A percentile compares a stretch with the other conserved stretches of the same genome.
These are phyloP conservation scores for Schlechtendalia chinensis DNA, from an alignment of 1,140 invertebrate genomes.

Conservation along the genomic window DNA sequence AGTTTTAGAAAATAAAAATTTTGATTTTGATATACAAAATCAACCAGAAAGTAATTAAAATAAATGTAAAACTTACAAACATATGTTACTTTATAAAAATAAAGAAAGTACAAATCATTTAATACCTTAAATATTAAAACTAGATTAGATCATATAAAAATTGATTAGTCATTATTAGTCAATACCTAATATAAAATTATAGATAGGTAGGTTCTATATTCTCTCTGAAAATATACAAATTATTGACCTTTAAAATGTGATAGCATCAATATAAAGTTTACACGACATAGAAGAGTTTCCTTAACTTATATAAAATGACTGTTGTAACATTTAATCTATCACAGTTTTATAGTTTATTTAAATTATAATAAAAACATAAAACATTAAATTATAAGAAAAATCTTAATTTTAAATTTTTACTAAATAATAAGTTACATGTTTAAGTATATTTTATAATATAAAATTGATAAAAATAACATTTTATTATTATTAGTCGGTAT, in stretches of 20 bases:
- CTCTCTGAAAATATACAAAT: neutral
- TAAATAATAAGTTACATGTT: too few species aligned
- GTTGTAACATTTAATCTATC: slow-evolving; percentile 10
- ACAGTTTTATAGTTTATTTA: neutral
- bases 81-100: neutral
- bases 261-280: neutral
- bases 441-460: too few species aligned
- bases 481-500: too few species aligned
- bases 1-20: slow-evolving; percentile 11
- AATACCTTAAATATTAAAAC: neutral
- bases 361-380: neutral
- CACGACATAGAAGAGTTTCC: neutral
- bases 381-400: too few species aligned
- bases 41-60: slow-evolving; percentile 21
- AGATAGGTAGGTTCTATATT: neutral
- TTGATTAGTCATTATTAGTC: neutral
- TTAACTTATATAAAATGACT: neutral
- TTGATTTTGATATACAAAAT: slow-evolving; percentile 16
- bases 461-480: too few species aligned
- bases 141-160: neutral
- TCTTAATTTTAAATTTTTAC: too few species aligned
- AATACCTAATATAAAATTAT: neutral
- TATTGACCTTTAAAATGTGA: slow-evolving; percentile 31
- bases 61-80: neutral
- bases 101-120: neutral